phyloP scores from a whole-genome alignment of 2,113 vertebrate genomes.

The Gallinago jamesoni region DNA sequence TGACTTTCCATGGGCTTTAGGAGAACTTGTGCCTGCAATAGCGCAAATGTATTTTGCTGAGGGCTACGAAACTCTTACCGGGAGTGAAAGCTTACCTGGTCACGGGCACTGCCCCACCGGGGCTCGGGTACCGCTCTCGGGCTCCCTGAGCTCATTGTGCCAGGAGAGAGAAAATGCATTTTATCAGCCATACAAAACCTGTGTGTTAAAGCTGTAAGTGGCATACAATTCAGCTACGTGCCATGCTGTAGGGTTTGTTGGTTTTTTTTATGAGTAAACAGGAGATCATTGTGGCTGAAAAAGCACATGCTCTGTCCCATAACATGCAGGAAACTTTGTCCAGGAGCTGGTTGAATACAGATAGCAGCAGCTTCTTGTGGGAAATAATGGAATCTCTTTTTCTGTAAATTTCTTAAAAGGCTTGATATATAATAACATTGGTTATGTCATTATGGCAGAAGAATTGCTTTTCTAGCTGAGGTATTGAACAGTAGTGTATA shows the following conservation, averaged over 20 bases:
- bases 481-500: background rate
- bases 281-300: background rate
- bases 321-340: background rate
- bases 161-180: background rate
- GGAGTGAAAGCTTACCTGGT: background rate
- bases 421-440: background rate
- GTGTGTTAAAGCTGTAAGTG: background rate
- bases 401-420: conserved; percentile 13
- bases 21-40: background rate
- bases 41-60: conserved; percentile 19
- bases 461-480: conserved; percentile 21
- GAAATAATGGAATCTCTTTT: background rate
- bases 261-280: background rate
- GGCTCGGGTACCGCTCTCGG: background rate
- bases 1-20: conserved; percentile 12
- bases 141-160: background rate
- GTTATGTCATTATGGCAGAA: conserved; percentile 1
- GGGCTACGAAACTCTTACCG: background rate
- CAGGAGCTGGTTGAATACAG: background rate
- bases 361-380: background rate
- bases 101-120: fast-evolving
- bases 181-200: background rate
- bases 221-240: background rate
- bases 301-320: background rate
- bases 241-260: background rate